phyloP scores from a whole-genome alignment of 2,888 invertebrate genomes.

The Agonopterix subpropinquella region DNA sequence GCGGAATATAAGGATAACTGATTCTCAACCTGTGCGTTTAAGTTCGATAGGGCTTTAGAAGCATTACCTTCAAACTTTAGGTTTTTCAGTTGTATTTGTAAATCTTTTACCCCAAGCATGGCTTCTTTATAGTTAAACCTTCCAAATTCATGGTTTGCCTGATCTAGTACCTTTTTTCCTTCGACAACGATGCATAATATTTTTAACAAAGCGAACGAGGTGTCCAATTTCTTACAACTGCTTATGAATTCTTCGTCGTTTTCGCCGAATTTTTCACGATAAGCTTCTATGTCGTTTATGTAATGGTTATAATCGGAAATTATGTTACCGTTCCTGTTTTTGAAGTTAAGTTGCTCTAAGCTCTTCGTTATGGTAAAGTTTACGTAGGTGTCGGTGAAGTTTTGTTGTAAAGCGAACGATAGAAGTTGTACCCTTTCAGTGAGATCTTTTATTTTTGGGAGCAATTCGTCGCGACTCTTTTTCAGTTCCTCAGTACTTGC shows the following conservation, averaged over 20 bases:
- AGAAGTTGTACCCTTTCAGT: constrained; percentile 54
- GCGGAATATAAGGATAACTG: constrained; percentile 56
- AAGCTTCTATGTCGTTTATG: constrained; percentile 26
- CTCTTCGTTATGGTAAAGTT: constrained; percentile 55
- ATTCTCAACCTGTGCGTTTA: constrained; percentile 51
- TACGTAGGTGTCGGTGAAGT: constrained; percentile 50
- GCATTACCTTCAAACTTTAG: constrained; percentile 50
- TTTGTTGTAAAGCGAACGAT: constrained; percentile 58
- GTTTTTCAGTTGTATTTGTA: constrained; percentile 33
- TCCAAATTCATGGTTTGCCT: constrained; percentile 53
- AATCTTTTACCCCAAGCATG: constrained; percentile 39
- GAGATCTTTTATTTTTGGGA: constrained; percentile 45
- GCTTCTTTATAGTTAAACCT: constrained; percentile 53
- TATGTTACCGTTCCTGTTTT: constrained; percentile 49
- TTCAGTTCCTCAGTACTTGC: constrained; percentile 43
- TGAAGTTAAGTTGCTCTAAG: constrained; percentile 59
- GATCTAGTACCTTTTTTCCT: constrained; percentile 45
- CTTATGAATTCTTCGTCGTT: constrained; percentile 45
- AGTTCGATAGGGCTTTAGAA: constrained; percentile 38
- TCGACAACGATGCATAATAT: constrained; percentile 45
- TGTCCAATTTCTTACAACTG: constrained; percentile 34
- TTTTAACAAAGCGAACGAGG: constrained; percentile 33
- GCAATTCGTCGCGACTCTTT: constrained; percentile 43
- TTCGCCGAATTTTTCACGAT: constrained; percentile 29
- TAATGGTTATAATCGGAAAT: constrained; percentile 35